Percentiles rank a stretch among this genome's conserved stretches.
Evolutionary conservation across 2,888 invertebrate genomes (phyloP).

Genomic region (Anoplius nigerrimus): DNA sequence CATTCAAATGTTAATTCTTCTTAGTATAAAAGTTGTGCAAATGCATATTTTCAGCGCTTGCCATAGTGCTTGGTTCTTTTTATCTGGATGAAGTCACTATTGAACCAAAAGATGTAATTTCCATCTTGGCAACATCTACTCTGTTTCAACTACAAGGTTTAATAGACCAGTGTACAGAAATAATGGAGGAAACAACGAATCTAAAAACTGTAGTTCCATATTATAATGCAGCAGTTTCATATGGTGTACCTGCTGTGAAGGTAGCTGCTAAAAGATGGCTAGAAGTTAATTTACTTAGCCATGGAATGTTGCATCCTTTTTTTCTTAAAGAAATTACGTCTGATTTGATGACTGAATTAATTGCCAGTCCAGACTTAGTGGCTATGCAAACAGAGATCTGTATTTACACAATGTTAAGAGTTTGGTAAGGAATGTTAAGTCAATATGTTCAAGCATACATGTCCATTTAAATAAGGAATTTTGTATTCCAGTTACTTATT

Average conservation of each 20-base stretch:
- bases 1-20: not conserved
- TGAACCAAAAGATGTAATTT: slow-evolving; percentile 81
- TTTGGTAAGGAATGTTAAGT: slow-evolving; percentile 78
- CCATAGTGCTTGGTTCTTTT: slow-evolving; percentile 84
- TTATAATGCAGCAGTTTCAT: slow-evolving; percentile 82
- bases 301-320: slow-evolving; percentile 77
- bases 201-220: slow-evolving; percentile 82
- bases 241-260: slow-evolving; percentile 81
- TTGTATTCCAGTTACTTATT: no score
- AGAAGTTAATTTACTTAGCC: slow-evolving; percentile 81
- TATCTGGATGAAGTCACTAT: slow-evolving; percentile 85
- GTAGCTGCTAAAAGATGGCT: slow-evolving; percentile 83
- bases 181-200: slow-evolving; percentile 86
- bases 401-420: slow-evolving; percentile 82
- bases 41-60: slow-evolving; percentile 77
- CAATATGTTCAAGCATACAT: no score
- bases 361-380: slow-evolving; percentile 81
- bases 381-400: slow-evolving; percentile 89
- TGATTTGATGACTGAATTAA: slow-evolving; percentile 81
- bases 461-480: no score
- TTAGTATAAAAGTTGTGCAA: not conserved
- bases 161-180: slow-evolving; percentile 84
- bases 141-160: slow-evolving; percentile 85
- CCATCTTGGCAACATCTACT: slow-evolving; percentile 84
- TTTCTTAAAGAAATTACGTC: slow-evolving; percentile 80